Evolutionary conservation across 2,113 vertebrate species (phyloP).

Genomic region (Dipodomys merriami): DNA sequence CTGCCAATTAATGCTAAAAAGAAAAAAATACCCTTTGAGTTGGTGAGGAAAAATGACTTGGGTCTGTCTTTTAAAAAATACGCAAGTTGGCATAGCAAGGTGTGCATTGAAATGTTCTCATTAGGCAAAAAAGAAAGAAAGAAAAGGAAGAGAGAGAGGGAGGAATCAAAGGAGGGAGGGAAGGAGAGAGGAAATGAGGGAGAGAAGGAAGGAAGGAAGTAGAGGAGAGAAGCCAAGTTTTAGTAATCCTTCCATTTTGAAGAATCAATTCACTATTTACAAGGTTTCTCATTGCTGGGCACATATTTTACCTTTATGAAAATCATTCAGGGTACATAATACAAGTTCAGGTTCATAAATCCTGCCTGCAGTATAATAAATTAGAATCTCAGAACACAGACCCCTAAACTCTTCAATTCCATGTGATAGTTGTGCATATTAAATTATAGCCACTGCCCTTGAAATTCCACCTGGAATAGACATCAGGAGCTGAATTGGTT

Average conservation of each 20-base stretch:
- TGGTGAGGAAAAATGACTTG: constrained; percentile 10
- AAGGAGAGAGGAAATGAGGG: no score
- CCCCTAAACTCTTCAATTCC: not conserved
- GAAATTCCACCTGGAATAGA: no score
- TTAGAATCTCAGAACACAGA: not conserved
- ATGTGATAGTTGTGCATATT: fast-evolving
- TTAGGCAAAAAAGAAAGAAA: not conserved
- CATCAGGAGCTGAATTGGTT: fast-evolving
- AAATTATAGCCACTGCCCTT: not conserved
- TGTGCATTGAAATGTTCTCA: not conserved
- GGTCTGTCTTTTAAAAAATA: constrained; percentile 31
- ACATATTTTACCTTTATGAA: not conserved
- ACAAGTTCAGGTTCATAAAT: not conserved
- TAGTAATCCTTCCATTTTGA: not conserved
- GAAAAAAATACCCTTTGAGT: constrained; percentile 19
- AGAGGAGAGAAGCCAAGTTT: not conserved
- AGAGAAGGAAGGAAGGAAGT: no score
- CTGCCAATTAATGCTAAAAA: constrained; percentile 68
- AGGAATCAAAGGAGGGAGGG: no score
- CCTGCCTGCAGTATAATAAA: not conserved
- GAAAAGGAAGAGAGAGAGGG: not conserved
- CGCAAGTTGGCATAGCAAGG: not conserved
- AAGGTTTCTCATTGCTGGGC: not conserved
- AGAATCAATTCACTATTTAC: not conserved
- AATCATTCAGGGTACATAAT: not conserved